A percentile compares a stretch with the other conserved stretches of the same genome.
Conservation (phyloP, 2,113 vertebrate species). For the Leptodactylus fuscus region DNA sequence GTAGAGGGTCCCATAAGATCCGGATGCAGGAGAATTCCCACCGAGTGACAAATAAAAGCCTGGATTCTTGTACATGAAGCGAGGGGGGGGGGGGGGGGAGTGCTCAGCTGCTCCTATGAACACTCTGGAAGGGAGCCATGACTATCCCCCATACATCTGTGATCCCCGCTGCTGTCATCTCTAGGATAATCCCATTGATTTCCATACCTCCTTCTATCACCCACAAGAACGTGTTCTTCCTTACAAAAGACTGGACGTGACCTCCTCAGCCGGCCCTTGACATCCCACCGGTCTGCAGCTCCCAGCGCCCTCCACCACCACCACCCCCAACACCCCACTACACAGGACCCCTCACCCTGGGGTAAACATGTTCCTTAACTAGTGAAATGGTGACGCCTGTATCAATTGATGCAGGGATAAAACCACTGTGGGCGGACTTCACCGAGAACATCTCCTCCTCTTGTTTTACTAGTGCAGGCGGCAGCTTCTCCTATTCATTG, state of each 20-base stretch:
- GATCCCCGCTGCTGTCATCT: neutral
- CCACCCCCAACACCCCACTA: neutral
- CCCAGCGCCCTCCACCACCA: neutral
- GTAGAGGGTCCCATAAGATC: neutral
- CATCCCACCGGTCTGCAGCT: neutral
- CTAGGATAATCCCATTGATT: conserved; percentile 9
- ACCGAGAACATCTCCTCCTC: conserved; percentile 59
- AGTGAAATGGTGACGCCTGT: conserved; percentile 74
- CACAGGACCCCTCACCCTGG: conserved; percentile 12
- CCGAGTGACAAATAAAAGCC: neutral
- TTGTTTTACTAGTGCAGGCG: conserved; percentile 65
- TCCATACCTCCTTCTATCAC: neutral
- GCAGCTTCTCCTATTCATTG: conserved; percentile 65
- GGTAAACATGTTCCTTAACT: conserved; percentile 57
- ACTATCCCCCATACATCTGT: conserved; percentile 19
- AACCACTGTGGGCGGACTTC: conserved; percentile 63
- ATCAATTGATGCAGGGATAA: conserved; percentile 70
- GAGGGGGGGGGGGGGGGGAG: neutral
- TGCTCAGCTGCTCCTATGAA: neutral
- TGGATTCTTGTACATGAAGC: neutral
- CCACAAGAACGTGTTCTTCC: neutral
- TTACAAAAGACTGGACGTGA: neutral
- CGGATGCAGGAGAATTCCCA: neutral
- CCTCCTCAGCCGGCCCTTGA: neutral
- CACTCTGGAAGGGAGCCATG: neutral